These are phyloP conservation scores for Phengaris alcon DNA, from an alignment of 2,888 invertebrate genomes.

Conservation along the genomic window DNA sequence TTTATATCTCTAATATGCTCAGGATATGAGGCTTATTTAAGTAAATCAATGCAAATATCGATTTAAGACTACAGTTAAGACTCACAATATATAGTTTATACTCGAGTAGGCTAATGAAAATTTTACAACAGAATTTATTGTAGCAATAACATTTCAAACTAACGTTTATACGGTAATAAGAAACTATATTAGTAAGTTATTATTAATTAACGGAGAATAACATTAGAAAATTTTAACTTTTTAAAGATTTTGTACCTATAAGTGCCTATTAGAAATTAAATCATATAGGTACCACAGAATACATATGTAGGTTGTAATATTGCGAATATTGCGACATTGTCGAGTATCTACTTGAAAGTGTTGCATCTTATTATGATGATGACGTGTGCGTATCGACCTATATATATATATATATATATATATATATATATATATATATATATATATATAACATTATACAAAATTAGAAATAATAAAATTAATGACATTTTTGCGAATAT, in stretches of 20 bases:
- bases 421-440: too few relatives aligned
- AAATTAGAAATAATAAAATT: too few relatives aligned
- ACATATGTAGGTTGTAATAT: neutral
- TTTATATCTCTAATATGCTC: neutral
- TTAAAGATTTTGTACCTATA: too few relatives aligned
- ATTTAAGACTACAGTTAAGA: conserved; percentile 33
- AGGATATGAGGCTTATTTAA: conserved; percentile 7
- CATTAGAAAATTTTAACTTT: too few relatives aligned
- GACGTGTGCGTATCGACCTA: neutral
- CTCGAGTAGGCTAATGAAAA: conserved; percentile 32
- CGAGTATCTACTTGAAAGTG: neutral
- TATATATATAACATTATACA: too few relatives aligned
- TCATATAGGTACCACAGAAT: too few relatives aligned
- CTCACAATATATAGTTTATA: conserved; percentile 31
- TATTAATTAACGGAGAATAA: too few relatives aligned
- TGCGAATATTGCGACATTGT: neutral
- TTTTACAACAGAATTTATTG: neutral
- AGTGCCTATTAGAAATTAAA: too few relatives aligned
- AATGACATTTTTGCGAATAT: neutral
- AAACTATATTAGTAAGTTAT: too few relatives aligned
- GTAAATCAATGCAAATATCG: conserved; percentile 34
- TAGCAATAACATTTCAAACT: neutral
- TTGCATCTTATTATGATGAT: neutral
- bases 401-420: too few relatives aligned
- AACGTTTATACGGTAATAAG: neutral